Percentiles rank a stretch among this genome's conserved stretches.
These are phyloP conservation scores for zebrafish (Danio rerio) DNA, from an alignment of 2,113 vertebrate species.

Conservation along the genomic window DNA sequence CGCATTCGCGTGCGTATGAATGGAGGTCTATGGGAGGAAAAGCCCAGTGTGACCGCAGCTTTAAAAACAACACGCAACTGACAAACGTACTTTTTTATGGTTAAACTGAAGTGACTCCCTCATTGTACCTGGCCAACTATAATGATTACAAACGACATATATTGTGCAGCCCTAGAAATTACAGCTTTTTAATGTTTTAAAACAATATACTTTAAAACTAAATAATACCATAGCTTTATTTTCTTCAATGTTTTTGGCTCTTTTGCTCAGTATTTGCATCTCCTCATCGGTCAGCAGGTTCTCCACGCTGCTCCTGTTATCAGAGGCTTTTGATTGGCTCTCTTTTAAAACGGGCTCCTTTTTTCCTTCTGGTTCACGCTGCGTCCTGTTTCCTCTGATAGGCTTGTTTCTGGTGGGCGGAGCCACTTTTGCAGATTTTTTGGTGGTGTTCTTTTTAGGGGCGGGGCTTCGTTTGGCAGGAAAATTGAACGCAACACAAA, in stretches of 20 bases:
- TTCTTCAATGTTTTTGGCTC: constrained; percentile 93
- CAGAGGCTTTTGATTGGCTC: constrained; percentile 9
- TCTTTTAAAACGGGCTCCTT: constrained; percentile 11
- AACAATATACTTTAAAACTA: not conserved
- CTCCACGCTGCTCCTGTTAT: constrained; percentile 52
- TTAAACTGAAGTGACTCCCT: too few species aligned
- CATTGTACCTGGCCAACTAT: too few species aligned
- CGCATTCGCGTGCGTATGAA: too few species aligned
- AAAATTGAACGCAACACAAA: constrained; percentile 90
- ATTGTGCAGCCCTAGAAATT: too few species aligned
- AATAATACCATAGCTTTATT: constrained; percentile 93
- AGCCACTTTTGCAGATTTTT: constrained; percentile 56
- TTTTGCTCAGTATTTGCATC: constrained; percentile 76
- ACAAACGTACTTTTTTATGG: too few species aligned
- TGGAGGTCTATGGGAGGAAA: too few species aligned
- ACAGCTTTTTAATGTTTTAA: not conserved
- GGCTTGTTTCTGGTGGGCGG: not conserved
- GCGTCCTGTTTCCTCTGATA: constrained; percentile 43
- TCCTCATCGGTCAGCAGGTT: constrained; percentile 77
- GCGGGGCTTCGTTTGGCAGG: constrained; percentile 80
- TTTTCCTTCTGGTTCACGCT: constrained; percentile 3
- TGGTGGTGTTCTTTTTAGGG: constrained; percentile 52
- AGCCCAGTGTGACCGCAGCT: too few species aligned
- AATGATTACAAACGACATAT: too few species aligned
- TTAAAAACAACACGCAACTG: too few species aligned